phyloP scores from a whole-genome alignment of 2,113 vertebrate species.

The Notothenia coriiceps region DNA sequence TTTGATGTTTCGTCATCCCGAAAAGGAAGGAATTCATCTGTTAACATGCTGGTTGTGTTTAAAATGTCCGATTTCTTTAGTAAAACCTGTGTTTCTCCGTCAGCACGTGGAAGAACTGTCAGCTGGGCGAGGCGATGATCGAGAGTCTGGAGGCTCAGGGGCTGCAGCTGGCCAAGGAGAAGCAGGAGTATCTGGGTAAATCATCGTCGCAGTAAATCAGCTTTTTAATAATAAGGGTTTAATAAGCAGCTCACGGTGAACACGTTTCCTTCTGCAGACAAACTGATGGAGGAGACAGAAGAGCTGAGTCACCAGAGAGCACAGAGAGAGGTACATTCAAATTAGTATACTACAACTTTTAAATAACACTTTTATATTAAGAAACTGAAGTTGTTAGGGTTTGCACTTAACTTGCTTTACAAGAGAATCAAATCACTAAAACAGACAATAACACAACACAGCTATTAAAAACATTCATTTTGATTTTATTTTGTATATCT shows the following conservation, averaged over 20 bases:
- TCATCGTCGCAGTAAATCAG: neutral
- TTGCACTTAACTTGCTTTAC: too few species aligned
- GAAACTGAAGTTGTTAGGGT: too few species aligned
- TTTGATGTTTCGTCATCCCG: too few species aligned
- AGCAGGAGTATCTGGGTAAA: constrained; percentile 96
- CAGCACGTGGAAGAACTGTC: constrained; percentile 97
- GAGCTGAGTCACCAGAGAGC: constrained; percentile 94
- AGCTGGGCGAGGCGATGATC: constrained; percentile 97
- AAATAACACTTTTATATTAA: too few species aligned
- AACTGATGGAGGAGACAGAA: constrained; percentile 97
- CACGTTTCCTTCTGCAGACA: constrained; percentile 86
- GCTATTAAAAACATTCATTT: too few species aligned
- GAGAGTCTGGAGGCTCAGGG: constrained; percentile 98
- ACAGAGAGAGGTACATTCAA: constrained; percentile 87
- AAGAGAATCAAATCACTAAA: too few species aligned
- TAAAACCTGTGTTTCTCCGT: constrained; percentile 21
- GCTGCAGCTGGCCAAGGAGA: constrained; percentile 96
- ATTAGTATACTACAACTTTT: too few species aligned
- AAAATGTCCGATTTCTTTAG: neutral
- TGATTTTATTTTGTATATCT: too few species aligned
- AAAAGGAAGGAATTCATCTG: neutral
- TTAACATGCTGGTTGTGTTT: neutral
- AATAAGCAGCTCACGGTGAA: neutral
- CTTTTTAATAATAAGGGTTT: neutral
- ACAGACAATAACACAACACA: too few species aligned